phyloP scores from a whole-genome alignment of 1,140 invertebrate genomes.

The Bicyclus anynana region DNA sequence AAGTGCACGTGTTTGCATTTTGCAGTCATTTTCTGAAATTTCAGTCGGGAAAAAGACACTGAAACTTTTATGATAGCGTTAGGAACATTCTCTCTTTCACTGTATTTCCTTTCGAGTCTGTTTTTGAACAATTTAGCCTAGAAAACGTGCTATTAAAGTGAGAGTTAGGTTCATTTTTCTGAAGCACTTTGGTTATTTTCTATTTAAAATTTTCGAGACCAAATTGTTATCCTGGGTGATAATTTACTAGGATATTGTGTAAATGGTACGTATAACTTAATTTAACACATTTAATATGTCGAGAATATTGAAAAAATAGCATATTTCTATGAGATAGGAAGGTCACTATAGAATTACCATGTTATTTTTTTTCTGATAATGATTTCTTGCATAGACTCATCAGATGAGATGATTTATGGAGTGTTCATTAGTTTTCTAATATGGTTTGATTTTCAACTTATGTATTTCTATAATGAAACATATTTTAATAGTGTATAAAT shows the following conservation, averaged over 20 bases:
- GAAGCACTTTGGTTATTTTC: constrained; percentile 60
- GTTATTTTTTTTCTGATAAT: neutral
- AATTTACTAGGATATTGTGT: constrained; percentile 53
- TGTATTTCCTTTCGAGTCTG: neutral
- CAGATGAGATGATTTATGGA: too few relatives aligned
- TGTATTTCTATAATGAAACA: too few relatives aligned
- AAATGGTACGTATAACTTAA: constrained; percentile 55
- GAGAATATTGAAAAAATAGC: neutral
- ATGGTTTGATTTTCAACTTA: too few relatives aligned
- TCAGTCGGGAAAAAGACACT: constrained; percentile 35
- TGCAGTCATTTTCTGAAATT: constrained; percentile 57
- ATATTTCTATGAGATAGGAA: neutral
- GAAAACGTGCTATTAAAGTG: constrained; percentile 32
- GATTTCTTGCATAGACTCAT: neutral
- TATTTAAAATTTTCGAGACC: constrained; percentile 36
- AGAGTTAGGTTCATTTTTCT: constrained; percentile 44
- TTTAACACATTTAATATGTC: neutral
- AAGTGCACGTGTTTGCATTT: constrained; percentile 73
- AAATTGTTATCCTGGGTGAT: constrained; percentile 24
- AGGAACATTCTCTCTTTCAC: constrained; percentile 15
- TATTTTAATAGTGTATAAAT: too few relatives aligned
- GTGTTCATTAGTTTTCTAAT: too few relatives aligned
- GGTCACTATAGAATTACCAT: neutral
- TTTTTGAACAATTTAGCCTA: neutral
- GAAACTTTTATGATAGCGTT: constrained; percentile 26